Conservation (phyloP, 2,797 vertebrate genomes). For the Enteromius mattozi region DNA sequence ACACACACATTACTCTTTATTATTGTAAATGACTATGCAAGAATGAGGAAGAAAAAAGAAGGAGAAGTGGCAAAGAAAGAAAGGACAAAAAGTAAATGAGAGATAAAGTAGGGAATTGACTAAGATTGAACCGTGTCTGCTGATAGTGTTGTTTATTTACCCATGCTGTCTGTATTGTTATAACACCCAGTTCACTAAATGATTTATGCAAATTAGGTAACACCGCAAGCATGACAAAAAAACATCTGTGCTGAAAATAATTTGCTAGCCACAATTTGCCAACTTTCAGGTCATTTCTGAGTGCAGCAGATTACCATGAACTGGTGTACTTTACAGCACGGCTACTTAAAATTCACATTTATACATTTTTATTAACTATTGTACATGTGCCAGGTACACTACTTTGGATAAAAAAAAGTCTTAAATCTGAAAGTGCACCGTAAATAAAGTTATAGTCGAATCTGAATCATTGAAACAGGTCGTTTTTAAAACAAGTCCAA, state of each 20-base stretch:
- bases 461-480: too few relatives aligned
- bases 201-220: constrained; percentile 15
- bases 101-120: not conserved
- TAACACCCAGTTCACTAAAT: not conserved
- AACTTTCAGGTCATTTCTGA: not conserved
- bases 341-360: not conserved
- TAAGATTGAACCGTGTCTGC: constrained; percentile 3
- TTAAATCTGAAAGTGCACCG: too few relatives aligned
- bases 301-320: not conserved
- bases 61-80: not conserved
- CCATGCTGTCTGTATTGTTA: not conserved
- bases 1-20: constrained; percentile 28
- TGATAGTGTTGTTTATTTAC: not conserved
- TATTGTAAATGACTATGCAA: constrained; percentile 10
- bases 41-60: constrained; percentile 9
- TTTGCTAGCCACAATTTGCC: not conserved
- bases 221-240: not conserved
- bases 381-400: too few relatives aligned
- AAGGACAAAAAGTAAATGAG: constrained; percentile 30
- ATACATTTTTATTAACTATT: not conserved
- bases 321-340: not conserved
- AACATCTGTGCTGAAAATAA: constrained; percentile 6
- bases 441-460: too few relatives aligned
- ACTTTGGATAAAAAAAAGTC: too few relatives aligned
- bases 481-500: too few relatives aligned